Evolutionary conservation across 2,888 invertebrate genomes (phyloP).

Genomic region (Morpho deidamia): DNA sequence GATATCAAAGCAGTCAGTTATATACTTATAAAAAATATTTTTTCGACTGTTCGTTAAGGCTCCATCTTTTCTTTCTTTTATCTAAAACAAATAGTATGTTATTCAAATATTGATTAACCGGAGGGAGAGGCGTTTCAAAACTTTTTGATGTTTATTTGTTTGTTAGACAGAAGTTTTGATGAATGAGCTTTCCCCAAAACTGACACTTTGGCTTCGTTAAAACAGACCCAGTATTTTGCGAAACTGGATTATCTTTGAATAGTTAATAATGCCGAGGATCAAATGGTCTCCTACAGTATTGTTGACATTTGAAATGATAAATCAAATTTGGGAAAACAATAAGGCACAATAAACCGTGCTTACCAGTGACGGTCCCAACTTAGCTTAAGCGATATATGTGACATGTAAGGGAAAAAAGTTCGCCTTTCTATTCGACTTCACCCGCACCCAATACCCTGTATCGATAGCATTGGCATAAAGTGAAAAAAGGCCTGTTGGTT

Average conservation of each 20-base stretch:
- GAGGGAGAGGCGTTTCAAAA: not conserved
- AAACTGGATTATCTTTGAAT: conserved; percentile 23
- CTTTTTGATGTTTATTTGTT: conserved; percentile 8
- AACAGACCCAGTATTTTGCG: conserved; percentile 13
- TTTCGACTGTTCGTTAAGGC: no score
- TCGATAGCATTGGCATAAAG: no score
- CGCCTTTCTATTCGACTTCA: no score
- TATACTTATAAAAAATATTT: no score
- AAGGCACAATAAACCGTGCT: conserved; percentile 26
- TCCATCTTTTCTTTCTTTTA: not conserved
- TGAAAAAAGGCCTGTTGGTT: no score
- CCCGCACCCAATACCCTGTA: no score
- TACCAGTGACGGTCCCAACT: not conserved
- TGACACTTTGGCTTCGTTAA: conserved; percentile 14
- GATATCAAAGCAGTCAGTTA: no score
- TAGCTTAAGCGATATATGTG: conserved; percentile 1
- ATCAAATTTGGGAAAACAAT: conserved; percentile 51
- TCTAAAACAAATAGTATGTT: not conserved
- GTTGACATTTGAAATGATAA: conserved; percentile 58
- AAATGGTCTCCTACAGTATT: conserved; percentile 37
- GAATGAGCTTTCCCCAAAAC: conserved; percentile 1
- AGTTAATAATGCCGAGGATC: conserved; percentile 33
- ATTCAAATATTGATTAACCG: not conserved
- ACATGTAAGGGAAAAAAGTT: no score
- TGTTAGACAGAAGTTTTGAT: conserved; percentile 13